These are phyloP conservation scores for Rhabdomys pumilio DNA, from an alignment of 2,797 vertebrate genomes.

Conservation along the genomic window DNA sequence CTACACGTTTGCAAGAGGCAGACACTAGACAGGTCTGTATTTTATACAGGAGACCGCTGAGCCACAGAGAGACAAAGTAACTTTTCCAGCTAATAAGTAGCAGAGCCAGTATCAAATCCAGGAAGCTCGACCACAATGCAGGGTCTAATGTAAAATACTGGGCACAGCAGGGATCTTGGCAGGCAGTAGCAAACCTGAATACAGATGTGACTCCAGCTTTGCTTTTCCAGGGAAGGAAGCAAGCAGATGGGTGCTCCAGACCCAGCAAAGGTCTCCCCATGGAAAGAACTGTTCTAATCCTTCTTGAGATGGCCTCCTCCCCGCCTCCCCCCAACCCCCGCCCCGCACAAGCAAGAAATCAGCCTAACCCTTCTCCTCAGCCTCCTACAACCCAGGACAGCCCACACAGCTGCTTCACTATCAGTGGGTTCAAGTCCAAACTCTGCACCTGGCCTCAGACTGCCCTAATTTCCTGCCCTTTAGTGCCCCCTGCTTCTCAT, in stretches of 20 bases:
- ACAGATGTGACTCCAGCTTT: not conserved
- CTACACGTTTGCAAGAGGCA: not conserved
- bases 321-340: too few species aligned
- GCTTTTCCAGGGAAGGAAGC: not conserved
- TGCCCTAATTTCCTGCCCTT: not conserved
- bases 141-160: not conserved
- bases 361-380: not conserved
- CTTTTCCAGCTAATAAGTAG: not conserved
- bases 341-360: not conserved
- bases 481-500: not conserved
- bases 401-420: not conserved
- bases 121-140: not conserved
- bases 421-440: not conserved
- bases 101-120: not conserved
- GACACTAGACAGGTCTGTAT: not conserved
- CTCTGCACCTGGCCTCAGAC: not conserved
- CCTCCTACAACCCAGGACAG: not conserved
- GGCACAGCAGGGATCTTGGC: not conserved
- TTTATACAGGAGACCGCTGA: not conserved
- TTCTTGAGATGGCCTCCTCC: not conserved
- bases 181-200: not conserved
- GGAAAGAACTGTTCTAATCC: too few species aligned
- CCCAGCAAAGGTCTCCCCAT: not conserved
- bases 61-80: not conserved
- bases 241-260: not conserved